Evolutionary conservation across 2,113 vertebrate genomes (phyloP).

Genomic region (Cyprinodon brontotheroides): DNA sequence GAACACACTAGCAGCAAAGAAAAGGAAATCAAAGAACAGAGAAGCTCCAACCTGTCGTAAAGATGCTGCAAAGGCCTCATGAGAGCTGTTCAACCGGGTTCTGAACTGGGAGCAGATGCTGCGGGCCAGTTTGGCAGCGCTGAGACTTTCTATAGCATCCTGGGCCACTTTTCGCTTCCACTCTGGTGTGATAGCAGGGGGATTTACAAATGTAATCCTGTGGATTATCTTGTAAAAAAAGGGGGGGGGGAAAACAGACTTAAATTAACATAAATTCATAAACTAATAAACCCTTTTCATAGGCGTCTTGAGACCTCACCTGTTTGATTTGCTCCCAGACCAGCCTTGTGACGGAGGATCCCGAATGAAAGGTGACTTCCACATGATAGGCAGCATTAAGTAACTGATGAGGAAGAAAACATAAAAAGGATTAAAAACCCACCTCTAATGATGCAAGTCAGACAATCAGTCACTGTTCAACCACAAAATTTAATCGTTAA

Average conservation of each 20-base stretch:
- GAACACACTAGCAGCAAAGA: background rate
- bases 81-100: conserved; percentile 94
- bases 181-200: conserved; percentile 89
- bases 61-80: conserved; percentile 95
- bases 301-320: conserved; percentile 72
- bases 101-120: conserved; percentile 98
- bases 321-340: conserved; percentile 99
- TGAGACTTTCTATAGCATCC: conserved; percentile 97
- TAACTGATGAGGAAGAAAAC: conserved; percentile 78
- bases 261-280: background rate
- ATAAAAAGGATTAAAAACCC: background rate
- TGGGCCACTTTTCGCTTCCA: conserved; percentile 98
- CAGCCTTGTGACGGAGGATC: conserved; percentile 92
- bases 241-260: background rate
- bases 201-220: conserved; percentile 92
- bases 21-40: background rate
- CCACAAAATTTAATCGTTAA: background rate
- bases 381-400: conserved; percentile 98
- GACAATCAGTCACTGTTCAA: background rate
- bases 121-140: conserved; percentile 93
- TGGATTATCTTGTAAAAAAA: conserved; percentile 87
- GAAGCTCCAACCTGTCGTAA: conserved; percentile 85
- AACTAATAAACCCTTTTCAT: background rate
- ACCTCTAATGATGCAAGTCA: background rate
- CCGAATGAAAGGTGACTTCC: conserved; percentile 97